These are phyloP conservation scores for Drosophila obscura DNA, from an alignment of 1,140 invertebrate species.

Conservation along the genomic window DNA sequence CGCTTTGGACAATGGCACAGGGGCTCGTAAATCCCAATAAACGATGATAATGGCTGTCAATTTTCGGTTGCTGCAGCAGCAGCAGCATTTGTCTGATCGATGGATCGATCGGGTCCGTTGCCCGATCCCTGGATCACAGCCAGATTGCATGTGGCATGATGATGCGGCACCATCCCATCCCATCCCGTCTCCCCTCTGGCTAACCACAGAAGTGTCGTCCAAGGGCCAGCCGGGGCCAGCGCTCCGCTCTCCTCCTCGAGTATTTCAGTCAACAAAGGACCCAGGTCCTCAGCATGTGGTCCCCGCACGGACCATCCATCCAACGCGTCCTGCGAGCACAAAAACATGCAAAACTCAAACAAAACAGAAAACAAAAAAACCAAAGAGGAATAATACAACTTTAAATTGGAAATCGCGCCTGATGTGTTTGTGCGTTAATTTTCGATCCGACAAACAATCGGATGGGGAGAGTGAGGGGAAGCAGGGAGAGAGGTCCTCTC, in stretches of 20 bases:
- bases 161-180: background rate
- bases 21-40: conserved; percentile 67
- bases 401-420: conserved; percentile 81
- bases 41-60: conserved; percentile 78
- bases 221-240: conserved; percentile 10
- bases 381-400: conserved; percentile 25
- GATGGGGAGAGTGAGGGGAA: too few species aligned
- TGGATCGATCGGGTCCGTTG: conserved; percentile 43
- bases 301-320: conserved; percentile 18
- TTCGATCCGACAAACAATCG: conserved; percentile 6
- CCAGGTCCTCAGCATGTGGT: conserved; percentile 67
- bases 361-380: conserved; percentile 17
- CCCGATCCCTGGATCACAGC: conserved; percentile 16
- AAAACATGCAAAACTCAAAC: conserved; percentile 22
- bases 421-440: conserved; percentile 80
- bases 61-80: conserved; percentile 39
- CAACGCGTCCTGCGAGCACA: conserved; percentile 24
- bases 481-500: background rate
- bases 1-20: conserved; percentile 39
- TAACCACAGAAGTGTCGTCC: conserved; percentile 65
- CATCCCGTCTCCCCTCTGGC: conserved; percentile 32
- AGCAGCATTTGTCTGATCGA: conserved; percentile 52
- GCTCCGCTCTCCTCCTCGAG: conserved; percentile 2
- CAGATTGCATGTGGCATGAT: conserved; percentile 49
- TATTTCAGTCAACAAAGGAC: conserved; percentile 52